Percentiles rank a stretch among this genome's conserved stretches.
These are phyloP conservation scores for Gisinianus flammeolus DNA, from an alignment of 2,888 invertebrate genomes.

Conservation along the genomic window DNA sequence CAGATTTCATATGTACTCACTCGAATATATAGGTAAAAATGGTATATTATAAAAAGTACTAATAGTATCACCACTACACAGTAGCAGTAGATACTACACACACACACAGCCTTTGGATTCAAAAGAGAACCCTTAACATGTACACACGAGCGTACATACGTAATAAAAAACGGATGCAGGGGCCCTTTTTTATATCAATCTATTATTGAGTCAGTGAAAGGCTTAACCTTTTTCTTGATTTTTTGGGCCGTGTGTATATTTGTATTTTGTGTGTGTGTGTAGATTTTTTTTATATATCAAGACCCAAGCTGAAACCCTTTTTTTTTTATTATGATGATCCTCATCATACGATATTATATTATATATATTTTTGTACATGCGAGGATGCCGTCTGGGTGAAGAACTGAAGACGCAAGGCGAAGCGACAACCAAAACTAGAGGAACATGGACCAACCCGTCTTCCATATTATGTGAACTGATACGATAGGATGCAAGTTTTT, in stretches of 20 bases:
- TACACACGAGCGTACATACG: background rate
- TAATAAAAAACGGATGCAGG: slow-evolving; percentile 9
- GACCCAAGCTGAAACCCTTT: slow-evolving; percentile 3
- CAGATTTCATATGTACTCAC: background rate
- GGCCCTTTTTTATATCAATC: slow-evolving; percentile 19
- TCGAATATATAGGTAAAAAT: background rate
- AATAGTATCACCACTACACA: no score
- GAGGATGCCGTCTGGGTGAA: background rate
- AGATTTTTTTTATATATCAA: background rate
- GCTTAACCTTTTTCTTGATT: slow-evolving; percentile 21
- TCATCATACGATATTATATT: background rate
- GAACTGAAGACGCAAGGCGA: background rate
- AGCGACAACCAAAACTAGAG: background rate
- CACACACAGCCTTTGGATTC: no score
- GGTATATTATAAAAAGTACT: background rate
- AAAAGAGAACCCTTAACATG: no score
- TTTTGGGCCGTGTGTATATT: background rate
- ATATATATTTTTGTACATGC: background rate
- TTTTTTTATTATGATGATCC: background rate
- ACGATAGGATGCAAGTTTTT: background rate
- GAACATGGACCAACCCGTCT: background rate
- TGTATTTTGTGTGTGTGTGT: background rate
- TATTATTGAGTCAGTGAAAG: slow-evolving; percentile 16
- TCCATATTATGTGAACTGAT: background rate
- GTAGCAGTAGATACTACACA: no score